Evolutionary conservation across 2,888 invertebrate genomes (phyloP), one percentile per base, ranked within the genome.

Genomic region (Strigamia crassipes): DNA sequence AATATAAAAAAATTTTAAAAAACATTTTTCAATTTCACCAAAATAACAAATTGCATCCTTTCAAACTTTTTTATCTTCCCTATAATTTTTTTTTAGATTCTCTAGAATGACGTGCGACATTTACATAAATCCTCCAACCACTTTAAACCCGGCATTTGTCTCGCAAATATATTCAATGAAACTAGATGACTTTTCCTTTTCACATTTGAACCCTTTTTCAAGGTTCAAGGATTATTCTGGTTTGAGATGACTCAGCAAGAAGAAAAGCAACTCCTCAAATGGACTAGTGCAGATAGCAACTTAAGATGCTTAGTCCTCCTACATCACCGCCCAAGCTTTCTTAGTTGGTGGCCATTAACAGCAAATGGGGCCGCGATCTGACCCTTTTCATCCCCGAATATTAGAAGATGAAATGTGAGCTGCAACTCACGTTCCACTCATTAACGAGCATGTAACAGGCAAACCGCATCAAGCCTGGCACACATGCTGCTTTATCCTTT

Each of bases 241-340:
- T 73, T 73, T 31, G 31, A 56, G 56, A 56, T 73, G 73, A 73
- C 15, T 73, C 73, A 73, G 73, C 73, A 12, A 18, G 10, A 27
- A 73, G 73, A 73, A 73, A 73, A 15, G 73, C 73, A 73, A 73
- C 73, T 73, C 31, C 73, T 73, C 27, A 73, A 73, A 73, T 73
- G 73, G 73, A 73, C 27, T 73, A 31, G 27, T 10, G n/a, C 23
- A 27, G 27, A 27, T 73, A 73, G 73, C 73, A 73, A 73, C 73
- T 31, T n/a, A 73, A 73, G 27, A 73, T 31, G 12, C 31, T 31
- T n/a, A 9, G 27, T 31, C 73, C 31, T 73, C 31, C 27, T 31
- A 31, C 73, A 73, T 31, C 3, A 12, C 27, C 31, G n/a, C 73
- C n/a, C 56, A 56, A 73, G 73, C 73, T 73, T 73, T 73, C 73